Percentiles rank a stretch among this genome's conserved stretches.
These are phyloP conservation scores for Steinernema hermaphroditum DNA, from an alignment of 2,888 invertebrate species.

Conservation along the genomic window DNA sequence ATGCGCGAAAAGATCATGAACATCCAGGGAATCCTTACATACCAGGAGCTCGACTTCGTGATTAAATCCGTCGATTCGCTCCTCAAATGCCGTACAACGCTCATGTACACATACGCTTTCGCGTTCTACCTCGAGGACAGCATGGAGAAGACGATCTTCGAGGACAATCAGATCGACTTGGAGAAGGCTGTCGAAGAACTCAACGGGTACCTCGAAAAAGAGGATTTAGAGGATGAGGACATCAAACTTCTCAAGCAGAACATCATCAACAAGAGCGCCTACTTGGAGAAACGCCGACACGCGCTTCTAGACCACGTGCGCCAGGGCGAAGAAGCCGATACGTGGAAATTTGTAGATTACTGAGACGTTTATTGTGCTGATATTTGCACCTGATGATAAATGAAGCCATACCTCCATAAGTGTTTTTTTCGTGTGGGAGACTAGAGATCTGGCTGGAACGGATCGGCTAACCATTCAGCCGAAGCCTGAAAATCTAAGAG, in stretches of 20 bases:
- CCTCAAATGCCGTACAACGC: conserved; percentile 82
- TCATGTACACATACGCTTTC: conserved; percentile 99
- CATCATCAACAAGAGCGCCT: neutral
- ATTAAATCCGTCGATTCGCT: conserved; percentile 79
- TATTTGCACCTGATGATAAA: no score
- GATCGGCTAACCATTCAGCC: no score
- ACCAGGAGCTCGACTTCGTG: conserved; percentile 73
- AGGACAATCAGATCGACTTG: conserved; percentile 70
- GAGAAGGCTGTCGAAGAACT: conserved; percentile 1
- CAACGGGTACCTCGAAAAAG: conserved; percentile 3
- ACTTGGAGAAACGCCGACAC: no score
- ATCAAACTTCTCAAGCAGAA: neutral
- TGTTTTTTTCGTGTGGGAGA: no score
- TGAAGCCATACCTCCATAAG: no score
- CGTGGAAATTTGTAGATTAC: neutral
- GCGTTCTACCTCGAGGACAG: conserved; percentile 95
- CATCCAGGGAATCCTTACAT: neutral
- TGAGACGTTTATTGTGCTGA: no score
- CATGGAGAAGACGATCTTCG: conserved; percentile 97
- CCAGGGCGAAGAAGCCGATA: neutral
- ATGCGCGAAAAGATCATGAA: neutral
- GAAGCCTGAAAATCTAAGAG: no score
- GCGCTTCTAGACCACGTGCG: neutral
- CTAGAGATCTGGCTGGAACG: no score
- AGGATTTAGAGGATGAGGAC: neutral